Evolutionary conservation across 2,888 invertebrate genomes (phyloP).

Genomic region (Lycaena phlaeas): DNA sequence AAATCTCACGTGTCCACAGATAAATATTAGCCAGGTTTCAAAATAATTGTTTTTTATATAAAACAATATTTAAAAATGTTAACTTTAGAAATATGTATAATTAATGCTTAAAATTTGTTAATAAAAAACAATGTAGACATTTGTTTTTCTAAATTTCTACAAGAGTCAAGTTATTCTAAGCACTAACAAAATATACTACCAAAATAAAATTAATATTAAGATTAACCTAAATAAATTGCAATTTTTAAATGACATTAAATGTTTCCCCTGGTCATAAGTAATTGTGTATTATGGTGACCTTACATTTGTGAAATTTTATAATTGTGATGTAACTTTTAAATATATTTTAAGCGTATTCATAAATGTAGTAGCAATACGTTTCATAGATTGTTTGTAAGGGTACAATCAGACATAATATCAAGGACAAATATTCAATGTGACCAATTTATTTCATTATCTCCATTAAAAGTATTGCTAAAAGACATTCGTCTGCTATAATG

Average conservation of each 20-base stretch:
- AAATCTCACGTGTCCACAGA: no score
- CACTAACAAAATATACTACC: no score
- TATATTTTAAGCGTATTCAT: slow-evolving; percentile 8
- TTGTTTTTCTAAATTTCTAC: no score
- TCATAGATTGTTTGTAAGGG: background rate
- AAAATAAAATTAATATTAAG: background rate
- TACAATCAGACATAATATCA: background rate
- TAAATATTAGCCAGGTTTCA: no score
- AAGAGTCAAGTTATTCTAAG: no score
- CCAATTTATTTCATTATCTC: background rate
- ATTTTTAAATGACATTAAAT: background rate
- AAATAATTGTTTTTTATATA: no score
- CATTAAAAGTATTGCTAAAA: slow-evolving; percentile 11
- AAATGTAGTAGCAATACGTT: slow-evolving; percentile 3
- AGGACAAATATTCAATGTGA: background rate
- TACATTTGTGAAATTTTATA: slow-evolving; percentile 7
- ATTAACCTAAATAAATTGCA: slow-evolving; percentile 10
- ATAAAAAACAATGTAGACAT: no score
- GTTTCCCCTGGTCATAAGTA: background rate
- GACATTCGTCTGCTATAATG: slow-evolving; percentile 4
- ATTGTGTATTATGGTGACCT: slow-evolving; percentile 8
- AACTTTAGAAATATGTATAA: no score
- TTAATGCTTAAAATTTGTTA: no score
- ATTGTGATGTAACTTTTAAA: slow-evolving; percentile 7
- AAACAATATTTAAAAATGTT: no score